Evolutionary conservation across 2,797 vertebrate genomes (phyloP).

Genomic region (Oreortyx pictus): DNA sequence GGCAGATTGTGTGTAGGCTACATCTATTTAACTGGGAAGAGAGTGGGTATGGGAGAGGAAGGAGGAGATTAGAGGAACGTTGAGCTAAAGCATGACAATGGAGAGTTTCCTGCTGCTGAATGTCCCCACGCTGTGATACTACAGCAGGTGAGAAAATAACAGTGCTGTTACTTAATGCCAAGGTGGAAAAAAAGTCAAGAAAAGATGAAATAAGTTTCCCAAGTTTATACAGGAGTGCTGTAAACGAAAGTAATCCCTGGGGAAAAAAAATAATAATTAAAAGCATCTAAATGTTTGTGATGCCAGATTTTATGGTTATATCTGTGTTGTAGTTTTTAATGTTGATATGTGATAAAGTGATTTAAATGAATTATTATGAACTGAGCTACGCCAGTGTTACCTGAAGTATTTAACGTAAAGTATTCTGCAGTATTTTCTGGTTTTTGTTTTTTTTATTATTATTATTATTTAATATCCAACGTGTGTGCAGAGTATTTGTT

Average conservation of each 20-base stretch:
- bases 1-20: constrained; percentile 39
- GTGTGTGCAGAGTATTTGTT: constrained; percentile 64
- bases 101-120: constrained; percentile 37
- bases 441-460: not conserved
- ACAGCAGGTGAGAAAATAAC: constrained; percentile 42
- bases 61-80: not conserved
- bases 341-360: constrained; percentile 60
- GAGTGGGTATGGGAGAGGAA: not conserved
- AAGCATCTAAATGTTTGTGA: constrained; percentile 46
- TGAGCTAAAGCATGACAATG: not conserved
- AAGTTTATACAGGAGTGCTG: not conserved
- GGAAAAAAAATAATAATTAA: not conserved
- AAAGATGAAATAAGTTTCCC: not conserved
- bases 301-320: constrained; percentile 22
- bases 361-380: constrained; percentile 70
- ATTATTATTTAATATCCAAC: constrained; percentile 77
- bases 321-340: constrained; percentile 40
- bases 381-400: constrained; percentile 37
- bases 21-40: not conserved
- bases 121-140: constrained; percentile 27
- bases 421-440: constrained; percentile 62
- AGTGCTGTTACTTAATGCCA: not conserved
- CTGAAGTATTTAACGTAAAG: constrained; percentile 54
- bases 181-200: constrained; percentile 1
- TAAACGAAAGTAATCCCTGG: constrained; percentile 9